phyloP scores from a whole-genome alignment of 2,888 invertebrate species.

The Ischnus inquisitorius region DNA sequence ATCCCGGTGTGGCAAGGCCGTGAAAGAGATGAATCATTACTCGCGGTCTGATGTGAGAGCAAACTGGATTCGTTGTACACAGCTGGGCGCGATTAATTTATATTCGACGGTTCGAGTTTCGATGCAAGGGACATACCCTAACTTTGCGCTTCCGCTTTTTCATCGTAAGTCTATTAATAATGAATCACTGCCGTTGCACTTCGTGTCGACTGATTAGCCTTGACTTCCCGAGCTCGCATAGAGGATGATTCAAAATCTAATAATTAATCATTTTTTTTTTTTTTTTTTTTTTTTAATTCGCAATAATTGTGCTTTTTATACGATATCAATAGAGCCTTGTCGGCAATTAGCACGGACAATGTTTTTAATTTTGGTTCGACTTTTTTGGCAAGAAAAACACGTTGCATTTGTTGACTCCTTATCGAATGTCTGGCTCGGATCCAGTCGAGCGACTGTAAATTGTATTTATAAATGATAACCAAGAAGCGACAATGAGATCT shows the following conservation, averaged over 20 bases:
- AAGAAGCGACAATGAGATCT: too few relatives aligned
- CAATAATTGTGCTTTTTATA: too few relatives aligned
- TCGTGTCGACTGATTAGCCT: not conserved
- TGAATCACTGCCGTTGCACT: not conserved
- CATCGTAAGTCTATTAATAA: constrained; percentile 4
- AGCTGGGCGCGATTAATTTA: constrained; percentile 23
- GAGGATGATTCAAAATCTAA: not conserved
- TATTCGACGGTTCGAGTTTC: constrained; percentile 28
- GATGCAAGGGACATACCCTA: constrained; percentile 34
- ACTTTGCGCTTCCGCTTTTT: constrained; percentile 16
- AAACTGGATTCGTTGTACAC: constrained; percentile 40
- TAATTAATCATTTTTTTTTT: not conserved
- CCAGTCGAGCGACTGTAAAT: too few relatives aligned
- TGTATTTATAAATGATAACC: too few relatives aligned
- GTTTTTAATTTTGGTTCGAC: too few relatives aligned
- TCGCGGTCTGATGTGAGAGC: constrained; percentile 2
- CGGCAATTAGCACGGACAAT: too few relatives aligned
- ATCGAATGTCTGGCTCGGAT: too few relatives aligned
- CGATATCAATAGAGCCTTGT: too few relatives aligned
- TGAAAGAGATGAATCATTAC: constrained; percentile 48
- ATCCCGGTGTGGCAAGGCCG: constrained; percentile 54
- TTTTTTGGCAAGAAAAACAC: too few relatives aligned
- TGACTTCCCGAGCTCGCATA: not conserved
- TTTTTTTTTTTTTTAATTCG: too few relatives aligned
- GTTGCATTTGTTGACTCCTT: too few relatives aligned